Conservation (phyloP, 2,888 invertebrate genomes). For the Phalera bucephala region DNA sequence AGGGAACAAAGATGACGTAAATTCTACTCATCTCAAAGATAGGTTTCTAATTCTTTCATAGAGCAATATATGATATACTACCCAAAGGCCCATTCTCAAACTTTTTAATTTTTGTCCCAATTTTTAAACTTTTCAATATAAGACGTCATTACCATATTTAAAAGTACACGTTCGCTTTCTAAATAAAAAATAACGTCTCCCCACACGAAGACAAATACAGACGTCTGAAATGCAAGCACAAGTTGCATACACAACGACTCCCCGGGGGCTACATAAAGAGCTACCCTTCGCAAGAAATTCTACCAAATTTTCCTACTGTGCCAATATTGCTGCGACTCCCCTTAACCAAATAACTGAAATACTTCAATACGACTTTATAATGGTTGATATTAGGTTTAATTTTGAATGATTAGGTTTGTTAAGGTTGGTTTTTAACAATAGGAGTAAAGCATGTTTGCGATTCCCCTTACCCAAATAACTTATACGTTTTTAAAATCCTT, state of each 20-base stretch:
- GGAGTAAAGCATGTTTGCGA: neutral
- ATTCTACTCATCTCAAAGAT: no score
- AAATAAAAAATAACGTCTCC: constrained; percentile 11
- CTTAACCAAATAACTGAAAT: constrained; percentile 16
- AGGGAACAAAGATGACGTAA: no score
- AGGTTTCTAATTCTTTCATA: no score
- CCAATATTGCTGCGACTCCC: constrained; percentile 42
- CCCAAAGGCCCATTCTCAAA: no score
- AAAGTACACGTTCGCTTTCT: constrained; percentile 8
- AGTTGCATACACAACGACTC: constrained; percentile 56
- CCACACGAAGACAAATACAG: constrained; percentile 47
- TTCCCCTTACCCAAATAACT: no score
- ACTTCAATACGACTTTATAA: neutral
- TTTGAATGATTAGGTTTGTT: neutral
- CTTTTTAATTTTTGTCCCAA: no score
- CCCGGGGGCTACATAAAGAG: constrained; percentile 48
- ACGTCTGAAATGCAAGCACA: constrained; percentile 54
- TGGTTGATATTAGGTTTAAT: neutral
- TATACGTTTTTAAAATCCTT: no score
- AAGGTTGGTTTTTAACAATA: constrained; percentile 2
- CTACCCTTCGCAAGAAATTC: constrained; percentile 54
- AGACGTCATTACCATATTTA: constrained; percentile 10
- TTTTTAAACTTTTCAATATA: no score
- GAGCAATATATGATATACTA: no score
- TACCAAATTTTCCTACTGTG: constrained; percentile 49